Percentiles rank a stretch among this genome's conserved stretches.
These are phyloP conservation scores for Stenurella melanura DNA, from an alignment of 2,888 invertebrate genomes.

Conservation along the genomic window DNA sequence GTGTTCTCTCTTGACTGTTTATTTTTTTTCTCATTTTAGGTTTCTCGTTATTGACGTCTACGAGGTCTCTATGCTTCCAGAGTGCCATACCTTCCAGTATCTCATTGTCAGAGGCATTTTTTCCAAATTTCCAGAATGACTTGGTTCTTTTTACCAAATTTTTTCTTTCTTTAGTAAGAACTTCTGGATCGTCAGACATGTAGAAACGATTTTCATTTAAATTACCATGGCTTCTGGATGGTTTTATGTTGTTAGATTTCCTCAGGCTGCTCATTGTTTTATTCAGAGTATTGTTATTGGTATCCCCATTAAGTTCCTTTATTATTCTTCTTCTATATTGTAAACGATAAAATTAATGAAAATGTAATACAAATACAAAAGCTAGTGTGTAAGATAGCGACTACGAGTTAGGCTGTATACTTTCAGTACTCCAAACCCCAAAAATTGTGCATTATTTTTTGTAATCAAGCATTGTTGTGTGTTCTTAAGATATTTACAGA, in stretches of 20 bases:
- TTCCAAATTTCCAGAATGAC: conserved; percentile 90
- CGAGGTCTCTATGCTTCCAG: conserved; percentile 90
- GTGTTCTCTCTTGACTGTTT: conserved; percentile 69
- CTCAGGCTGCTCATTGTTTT: conserved; percentile 50
- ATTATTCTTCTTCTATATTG: conserved; percentile 47
- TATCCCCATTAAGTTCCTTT: conserved; percentile 63
- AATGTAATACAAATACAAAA: conserved; percentile 44
- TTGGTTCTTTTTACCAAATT: conserved; percentile 87
- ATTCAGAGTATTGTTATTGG: conserved; percentile 66
- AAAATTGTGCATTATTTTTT: conserved; percentile 5
- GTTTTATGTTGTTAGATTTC: conserved; percentile 60
- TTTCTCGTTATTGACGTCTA: conserved; percentile 79
- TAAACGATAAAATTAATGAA: conserved; percentile 40
- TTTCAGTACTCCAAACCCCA: conserved; percentile 33
- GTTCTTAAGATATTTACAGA: not conserved
- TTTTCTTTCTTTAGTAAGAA: conserved; percentile 77
- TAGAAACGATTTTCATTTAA: conserved; percentile 72
- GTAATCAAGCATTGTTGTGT: not conserved
- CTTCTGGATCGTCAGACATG: conserved; percentile 77
- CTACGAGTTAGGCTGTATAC: conserved; percentile 48
- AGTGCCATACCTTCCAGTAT: conserved; percentile 91
- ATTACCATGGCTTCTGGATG: conserved; percentile 70
- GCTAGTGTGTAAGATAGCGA: conserved; percentile 34
- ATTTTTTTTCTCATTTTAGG: conserved; percentile 68
- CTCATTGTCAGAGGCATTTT: conserved; percentile 81